Conservation (phyloP, 1,140 invertebrate genomes). For the Cephus cinctus region DNA sequence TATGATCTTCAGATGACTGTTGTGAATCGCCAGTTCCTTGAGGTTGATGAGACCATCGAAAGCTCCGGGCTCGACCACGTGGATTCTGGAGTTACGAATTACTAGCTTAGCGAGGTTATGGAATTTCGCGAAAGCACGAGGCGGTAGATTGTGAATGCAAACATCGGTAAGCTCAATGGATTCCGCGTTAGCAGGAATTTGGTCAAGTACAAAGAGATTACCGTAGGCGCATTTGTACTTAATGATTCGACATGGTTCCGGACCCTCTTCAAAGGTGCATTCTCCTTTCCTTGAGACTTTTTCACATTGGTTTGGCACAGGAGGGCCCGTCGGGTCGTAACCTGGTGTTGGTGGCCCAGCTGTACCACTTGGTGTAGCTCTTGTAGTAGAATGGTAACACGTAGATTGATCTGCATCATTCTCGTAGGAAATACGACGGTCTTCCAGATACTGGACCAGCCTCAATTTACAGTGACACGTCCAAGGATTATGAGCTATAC, state of each 20-base stretch:
- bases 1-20: slow-evolving; percentile 28
- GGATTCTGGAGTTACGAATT: slow-evolving; percentile 28
- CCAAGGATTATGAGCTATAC: slow-evolving; percentile 33
- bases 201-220: slow-evolving; percentile 21
- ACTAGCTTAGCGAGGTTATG: slow-evolving; percentile 26
- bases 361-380: too few relatives aligned
- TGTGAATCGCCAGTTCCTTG: slow-evolving; percentile 26
- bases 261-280: too few relatives aligned
- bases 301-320: too few relatives aligned
- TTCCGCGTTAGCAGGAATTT: slow-evolving; percentile 20
- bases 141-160: slow-evolving; percentile 20
- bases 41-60: slow-evolving; percentile 23
- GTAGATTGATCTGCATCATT: too few relatives aligned
- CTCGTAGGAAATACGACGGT: slow-evolving; percentile 25
- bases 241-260: background rate
- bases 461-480: slow-evolving; percentile 31
- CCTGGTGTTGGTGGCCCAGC: too few relatives aligned
- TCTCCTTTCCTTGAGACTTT: too few relatives aligned
- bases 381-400: too few relatives aligned
- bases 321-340: too few relatives aligned
- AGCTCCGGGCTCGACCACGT: slow-evolving; percentile 23
- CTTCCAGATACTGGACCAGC: slow-evolving; percentile 23
- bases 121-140: slow-evolving; percentile 20
- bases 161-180: slow-evolving; percentile 33
- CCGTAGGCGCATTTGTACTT: slow-evolving; percentile 26